Conservation (phyloP, 2,888 invertebrate species). For the Hydropsyche betteni region DNA sequence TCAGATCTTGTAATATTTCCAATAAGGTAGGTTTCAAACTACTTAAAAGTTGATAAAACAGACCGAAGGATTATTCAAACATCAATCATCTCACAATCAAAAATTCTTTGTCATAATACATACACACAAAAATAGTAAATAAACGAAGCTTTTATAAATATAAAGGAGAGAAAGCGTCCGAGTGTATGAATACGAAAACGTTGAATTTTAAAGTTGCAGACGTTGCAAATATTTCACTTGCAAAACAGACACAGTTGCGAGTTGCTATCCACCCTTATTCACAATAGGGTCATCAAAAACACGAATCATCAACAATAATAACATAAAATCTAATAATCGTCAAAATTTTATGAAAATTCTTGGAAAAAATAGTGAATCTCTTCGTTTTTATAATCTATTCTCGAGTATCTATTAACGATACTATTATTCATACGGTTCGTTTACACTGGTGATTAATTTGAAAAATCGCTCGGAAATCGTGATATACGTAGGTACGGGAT, state of each 20-base stretch:
- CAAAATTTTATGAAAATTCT: neutral
- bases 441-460: slow-evolving; percentile 6
- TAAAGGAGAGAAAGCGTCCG: slow-evolving; percentile 1
- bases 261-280: slow-evolving; percentile 5
- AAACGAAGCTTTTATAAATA: too few species aligned
- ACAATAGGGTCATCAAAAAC: neutral
- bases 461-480: slow-evolving; percentile 1
- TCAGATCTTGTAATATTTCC: too few species aligned
- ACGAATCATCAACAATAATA: neutral
- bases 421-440: slow-evolving; percentile 1
- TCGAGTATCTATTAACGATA: slow-evolving; percentile 8
- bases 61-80: too few species aligned
- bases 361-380: too few species aligned
- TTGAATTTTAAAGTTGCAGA: slow-evolving; percentile 20
- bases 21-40: too few species aligned
- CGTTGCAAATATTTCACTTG: slow-evolving; percentile 37
- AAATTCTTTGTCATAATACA: too few species aligned
- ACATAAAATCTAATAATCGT: neutral
- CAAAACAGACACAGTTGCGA: slow-evolving; percentile 39
- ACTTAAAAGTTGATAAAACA: too few species aligned
- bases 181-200: slow-evolving; percentile 14
- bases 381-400: neutral
- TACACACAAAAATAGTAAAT: too few species aligned
- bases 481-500: too few species aligned
- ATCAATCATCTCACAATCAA: too few species aligned